Conservation (phyloP, 2,797 vertebrate genomes). For the Pteropus rufus region DNA sequence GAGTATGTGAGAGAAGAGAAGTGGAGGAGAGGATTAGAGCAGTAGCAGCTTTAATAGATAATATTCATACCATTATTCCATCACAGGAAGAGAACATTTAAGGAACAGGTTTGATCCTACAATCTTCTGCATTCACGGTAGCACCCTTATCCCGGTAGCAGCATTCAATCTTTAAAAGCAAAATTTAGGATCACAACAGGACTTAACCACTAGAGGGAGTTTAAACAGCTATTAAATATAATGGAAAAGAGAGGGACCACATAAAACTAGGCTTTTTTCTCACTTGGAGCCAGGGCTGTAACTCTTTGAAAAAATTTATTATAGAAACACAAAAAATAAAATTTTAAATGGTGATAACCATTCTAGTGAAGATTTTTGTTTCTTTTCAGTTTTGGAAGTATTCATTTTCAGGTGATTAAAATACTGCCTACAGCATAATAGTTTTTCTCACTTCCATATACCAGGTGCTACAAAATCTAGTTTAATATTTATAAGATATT, state of each 20-base stretch:
- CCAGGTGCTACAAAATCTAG: background rate
- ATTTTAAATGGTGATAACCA: background rate
- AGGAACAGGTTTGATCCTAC: background rate
- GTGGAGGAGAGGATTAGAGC: background rate
- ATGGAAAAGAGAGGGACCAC: background rate
- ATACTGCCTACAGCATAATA: background rate
- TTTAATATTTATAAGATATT: background rate
- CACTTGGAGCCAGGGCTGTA: background rate
- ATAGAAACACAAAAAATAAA: background rate
- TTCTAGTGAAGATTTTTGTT: background rate
- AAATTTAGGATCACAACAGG: background rate
- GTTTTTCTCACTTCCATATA: background rate
- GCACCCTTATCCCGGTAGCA: background rate
- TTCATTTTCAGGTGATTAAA: background rate
- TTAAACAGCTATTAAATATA: background rate
- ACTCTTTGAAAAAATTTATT: background rate
- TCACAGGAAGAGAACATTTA: background rate
- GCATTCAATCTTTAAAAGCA: background rate
- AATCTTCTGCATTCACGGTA: background rate
- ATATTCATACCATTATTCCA: background rate
- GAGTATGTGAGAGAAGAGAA: background rate
- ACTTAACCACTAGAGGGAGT: slow-evolving; percentile 45
- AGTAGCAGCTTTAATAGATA: background rate
- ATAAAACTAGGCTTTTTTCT: background rate
- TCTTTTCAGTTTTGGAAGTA: background rate